phyloP scores from a whole-genome alignment of 2,113 vertebrate species.

The Tachysurus vachellii region DNA sequence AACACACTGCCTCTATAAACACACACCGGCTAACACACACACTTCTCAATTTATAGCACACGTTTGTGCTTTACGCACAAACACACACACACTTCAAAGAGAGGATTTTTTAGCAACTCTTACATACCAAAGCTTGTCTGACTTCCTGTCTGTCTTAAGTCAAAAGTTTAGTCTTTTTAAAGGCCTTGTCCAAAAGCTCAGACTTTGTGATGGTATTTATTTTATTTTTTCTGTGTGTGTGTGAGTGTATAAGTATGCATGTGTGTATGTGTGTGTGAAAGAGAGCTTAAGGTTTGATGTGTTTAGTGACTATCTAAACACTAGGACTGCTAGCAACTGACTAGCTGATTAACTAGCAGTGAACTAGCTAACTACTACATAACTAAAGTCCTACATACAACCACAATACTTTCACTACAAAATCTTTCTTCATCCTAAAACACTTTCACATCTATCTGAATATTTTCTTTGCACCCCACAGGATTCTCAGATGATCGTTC shows the following conservation, averaged over 20 bases:
- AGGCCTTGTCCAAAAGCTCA: not conserved
- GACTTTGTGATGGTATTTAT: not conserved
- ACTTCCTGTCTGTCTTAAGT: not conserved
- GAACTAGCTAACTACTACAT: not conserved
- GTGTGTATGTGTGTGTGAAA: not conserved
- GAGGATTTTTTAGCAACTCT: not conserved
- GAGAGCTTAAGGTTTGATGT: not conserved
- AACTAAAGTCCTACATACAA: not conserved
- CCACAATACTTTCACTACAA: no score
- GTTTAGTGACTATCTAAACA: not conserved
- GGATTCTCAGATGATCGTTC: not conserved
- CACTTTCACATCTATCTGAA: not conserved
- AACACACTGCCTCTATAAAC: conserved; percentile 72
- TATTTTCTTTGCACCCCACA: not conserved
- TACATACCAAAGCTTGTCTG: conserved; percentile 17
- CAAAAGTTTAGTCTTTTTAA: not conserved
- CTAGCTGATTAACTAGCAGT: not conserved
- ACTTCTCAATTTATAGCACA: conserved; percentile 41
- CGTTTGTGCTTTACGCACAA: conserved; percentile 22
- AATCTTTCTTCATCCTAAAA: not conserved
- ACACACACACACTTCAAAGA: conserved; percentile 45
- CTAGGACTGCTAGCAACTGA: not conserved
- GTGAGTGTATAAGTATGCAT: not conserved
- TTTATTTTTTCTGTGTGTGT: not conserved
- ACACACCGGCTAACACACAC: conserved; percentile 43